Evolutionary conservation across 1,140 invertebrate species (phyloP).

Genomic region (Battus philenor): DNA sequence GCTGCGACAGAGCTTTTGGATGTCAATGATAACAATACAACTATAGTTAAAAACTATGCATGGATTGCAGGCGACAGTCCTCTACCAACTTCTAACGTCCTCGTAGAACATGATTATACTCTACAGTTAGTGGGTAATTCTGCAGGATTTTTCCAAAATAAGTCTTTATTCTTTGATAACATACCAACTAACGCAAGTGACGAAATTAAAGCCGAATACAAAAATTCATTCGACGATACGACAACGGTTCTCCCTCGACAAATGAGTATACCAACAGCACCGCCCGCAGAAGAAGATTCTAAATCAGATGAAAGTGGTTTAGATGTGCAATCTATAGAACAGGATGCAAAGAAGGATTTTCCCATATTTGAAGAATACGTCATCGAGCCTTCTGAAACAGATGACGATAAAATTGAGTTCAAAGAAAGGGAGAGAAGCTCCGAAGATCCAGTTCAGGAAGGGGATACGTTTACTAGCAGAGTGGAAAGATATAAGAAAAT

Average conservation of each 20-base stretch:
- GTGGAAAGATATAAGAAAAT: constrained; percentile 56
- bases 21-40: constrained; percentile 24
- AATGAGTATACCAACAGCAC: constrained; percentile 45
- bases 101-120: constrained; percentile 26
- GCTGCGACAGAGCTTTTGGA: constrained; percentile 40
- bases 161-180: constrained; percentile 45
- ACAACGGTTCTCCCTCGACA: constrained; percentile 27
- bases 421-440: constrained; percentile 37
- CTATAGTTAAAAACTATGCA: constrained; percentile 30
- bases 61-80: constrained; percentile 30
- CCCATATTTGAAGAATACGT: constrained; percentile 55
- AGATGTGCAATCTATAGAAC: constrained; percentile 61
- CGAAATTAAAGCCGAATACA: constrained; percentile 56
- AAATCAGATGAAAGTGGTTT: constrained; percentile 56
- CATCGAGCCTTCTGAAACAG: constrained; percentile 57
- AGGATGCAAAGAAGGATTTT: constrained; percentile 64
- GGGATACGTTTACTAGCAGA: constrained; percentile 55
- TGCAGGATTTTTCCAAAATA: constrained; percentile 34
- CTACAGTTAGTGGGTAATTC: constrained; percentile 27
- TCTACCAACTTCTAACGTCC: constrained; percentile 8
- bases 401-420: constrained; percentile 55
- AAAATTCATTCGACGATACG: constrained; percentile 38
- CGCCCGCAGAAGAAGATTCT: constrained; percentile 44
- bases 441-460: constrained; percentile 32
- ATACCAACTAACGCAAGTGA: constrained; percentile 50